Conservation (phyloP, 2,113 vertebrate species). For the Muntiacus reevesi region DNA sequence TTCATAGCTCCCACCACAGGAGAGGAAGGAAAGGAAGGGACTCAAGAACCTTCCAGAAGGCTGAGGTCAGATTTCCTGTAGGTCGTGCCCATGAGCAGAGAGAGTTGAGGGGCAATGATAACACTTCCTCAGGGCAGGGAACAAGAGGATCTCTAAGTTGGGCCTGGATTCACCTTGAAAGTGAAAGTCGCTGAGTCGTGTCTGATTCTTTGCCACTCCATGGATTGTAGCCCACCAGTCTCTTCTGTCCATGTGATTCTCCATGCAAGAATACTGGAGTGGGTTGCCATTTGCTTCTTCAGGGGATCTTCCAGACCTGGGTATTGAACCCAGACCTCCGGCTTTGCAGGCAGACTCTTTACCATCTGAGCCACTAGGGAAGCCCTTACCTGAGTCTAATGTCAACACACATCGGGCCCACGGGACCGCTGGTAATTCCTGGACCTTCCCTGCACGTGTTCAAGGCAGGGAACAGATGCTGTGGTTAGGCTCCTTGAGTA, state of each 20-base stretch:
- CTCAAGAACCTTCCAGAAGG: background rate
- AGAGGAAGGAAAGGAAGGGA: background rate
- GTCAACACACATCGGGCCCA: background rate
- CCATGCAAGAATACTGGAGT: background rate
- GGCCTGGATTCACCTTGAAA: background rate
- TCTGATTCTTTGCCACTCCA: background rate
- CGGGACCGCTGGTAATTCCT: background rate
- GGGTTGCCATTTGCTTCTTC: background rate
- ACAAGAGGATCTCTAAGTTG: background rate
- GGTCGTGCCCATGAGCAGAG: background rate
- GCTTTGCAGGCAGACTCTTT: background rate
- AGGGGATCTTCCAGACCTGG: background rate
- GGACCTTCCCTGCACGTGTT: background rate
- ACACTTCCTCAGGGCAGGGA: background rate
- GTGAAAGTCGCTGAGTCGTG: background rate
- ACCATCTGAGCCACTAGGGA: background rate
- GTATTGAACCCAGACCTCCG: background rate
- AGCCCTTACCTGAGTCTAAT: background rate
- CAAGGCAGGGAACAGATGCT: too few species aligned
- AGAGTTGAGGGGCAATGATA: background rate
- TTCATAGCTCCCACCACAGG: background rate
- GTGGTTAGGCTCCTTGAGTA: background rate
- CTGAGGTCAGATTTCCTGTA: background rate
- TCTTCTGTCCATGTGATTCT: background rate
- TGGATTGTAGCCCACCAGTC: background rate